Percentiles rank a stretch among this genome's conserved stretches.
Evolutionary conservation across 2,888 invertebrate species (phyloP).

Genomic region (Strigamia maritima): DNA sequence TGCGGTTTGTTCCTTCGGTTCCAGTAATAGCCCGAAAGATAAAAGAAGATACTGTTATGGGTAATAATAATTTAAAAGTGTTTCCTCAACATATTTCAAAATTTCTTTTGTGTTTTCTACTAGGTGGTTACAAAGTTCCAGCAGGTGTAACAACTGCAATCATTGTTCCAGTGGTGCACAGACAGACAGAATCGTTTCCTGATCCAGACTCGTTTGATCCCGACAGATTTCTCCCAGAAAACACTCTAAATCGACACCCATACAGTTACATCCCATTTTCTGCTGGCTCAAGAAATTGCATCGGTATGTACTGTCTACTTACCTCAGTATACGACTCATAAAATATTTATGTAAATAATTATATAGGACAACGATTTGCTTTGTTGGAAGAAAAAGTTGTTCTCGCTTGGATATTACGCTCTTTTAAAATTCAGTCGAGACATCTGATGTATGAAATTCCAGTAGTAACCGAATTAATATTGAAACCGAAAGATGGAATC

Average conservation of each 20-base stretch:
- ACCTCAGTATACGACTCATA: too few species aligned
- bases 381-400: constrained; percentile 2
- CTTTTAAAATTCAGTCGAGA: background rate
- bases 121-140: constrained; percentile 60
- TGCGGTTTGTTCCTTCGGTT: background rate
- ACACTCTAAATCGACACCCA: constrained; percentile 67
- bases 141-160: constrained; percentile 65
- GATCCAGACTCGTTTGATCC: constrained; percentile 72
- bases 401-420: background rate
- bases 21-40: background rate
- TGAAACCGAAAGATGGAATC: background rate
- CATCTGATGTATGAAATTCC: background rate
- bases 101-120: background rate
- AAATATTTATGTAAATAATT: too few species aligned
- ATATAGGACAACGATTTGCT: background rate
- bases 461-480: background rate
- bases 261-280: constrained; percentile 55
- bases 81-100: too few species aligned
- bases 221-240: constrained; percentile 70
- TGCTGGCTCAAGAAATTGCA: constrained; percentile 50
- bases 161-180: constrained; percentile 63
- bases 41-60: background rate
- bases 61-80: too few species aligned
- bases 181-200: constrained; percentile 62
- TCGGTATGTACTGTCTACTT: too few species aligned